Percentiles rank a stretch among this genome's conserved stretches.
phyloP scores from a whole-genome alignment of 2,888 invertebrate species.

The Leptarthrus brevirostris region DNA sequence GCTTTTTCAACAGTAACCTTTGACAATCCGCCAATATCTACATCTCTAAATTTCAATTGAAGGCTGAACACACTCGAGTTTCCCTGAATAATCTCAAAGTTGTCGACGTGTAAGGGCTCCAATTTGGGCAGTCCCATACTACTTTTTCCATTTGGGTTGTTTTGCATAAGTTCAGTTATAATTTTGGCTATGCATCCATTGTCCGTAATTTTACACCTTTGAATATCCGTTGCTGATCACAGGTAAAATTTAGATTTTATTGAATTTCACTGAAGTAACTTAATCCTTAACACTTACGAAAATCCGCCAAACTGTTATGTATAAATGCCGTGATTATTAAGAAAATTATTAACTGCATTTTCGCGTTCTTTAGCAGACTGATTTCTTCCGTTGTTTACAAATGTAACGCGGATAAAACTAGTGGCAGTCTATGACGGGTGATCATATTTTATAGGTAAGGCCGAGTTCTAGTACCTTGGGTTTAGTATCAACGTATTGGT shows the following conservation, averaged over 20 bases:
- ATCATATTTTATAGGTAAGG: no score
- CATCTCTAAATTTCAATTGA: slow-evolving; percentile 45
- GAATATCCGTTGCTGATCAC: slow-evolving; percentile 52
- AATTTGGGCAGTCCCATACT: slow-evolving; percentile 43
- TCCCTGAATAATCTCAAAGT: slow-evolving; percentile 6
- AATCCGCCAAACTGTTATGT: not conserved
- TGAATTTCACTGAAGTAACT: no score
- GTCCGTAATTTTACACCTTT: slow-evolving; percentile 53
- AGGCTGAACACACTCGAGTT: slow-evolving; percentile 8
- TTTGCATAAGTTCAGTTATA: slow-evolving; percentile 50
- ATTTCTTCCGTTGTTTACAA: no score
- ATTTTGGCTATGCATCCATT: slow-evolving; percentile 48
- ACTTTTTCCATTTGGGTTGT: slow-evolving; percentile 51
- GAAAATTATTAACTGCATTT: not conserved
- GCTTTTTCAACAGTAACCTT: not conserved
- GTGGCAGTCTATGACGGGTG: no score
- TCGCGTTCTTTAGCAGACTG: no score
- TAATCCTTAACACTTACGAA: not conserved
- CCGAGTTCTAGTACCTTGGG: no score
- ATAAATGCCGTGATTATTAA: no score
- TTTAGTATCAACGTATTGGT: no score
- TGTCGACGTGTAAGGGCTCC: slow-evolving; percentile 48
- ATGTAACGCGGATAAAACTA: no score
- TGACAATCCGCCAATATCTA: slow-evolving; percentile 27
- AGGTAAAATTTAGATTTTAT: no score